Conservation (phyloP, 2,113 vertebrate species). For the Nothocercus nigrocapillus region DNA sequence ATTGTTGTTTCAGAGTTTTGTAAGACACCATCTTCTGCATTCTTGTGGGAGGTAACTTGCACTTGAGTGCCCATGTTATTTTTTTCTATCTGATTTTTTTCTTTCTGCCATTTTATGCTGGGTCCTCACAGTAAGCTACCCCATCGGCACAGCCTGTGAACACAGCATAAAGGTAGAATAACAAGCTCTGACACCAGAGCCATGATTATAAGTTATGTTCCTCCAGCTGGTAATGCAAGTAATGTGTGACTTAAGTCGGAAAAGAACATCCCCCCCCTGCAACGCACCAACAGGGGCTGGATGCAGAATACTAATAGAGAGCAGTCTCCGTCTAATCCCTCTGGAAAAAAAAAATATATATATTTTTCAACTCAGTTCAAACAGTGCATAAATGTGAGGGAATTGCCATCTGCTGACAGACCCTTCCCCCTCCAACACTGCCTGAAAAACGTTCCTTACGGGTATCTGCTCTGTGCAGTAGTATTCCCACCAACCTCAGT, state of each 20-base stretch:
- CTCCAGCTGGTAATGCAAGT: not conserved
- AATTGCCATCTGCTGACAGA: slow-evolving; percentile 27
- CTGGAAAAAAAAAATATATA: not conserved
- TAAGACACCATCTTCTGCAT: not conserved
- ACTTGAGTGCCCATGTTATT: not conserved
- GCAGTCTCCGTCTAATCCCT: not conserved
- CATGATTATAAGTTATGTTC: not conserved
- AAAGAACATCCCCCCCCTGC: not conserved
- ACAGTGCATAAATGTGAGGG: slow-evolving; percentile 8
- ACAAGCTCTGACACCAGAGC: not conserved
- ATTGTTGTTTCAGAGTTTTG: not conserved
- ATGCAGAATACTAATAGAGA: not conserved
- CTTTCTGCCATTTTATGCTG: not conserved
- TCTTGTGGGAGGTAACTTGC: not conserved
- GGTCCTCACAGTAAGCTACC: not conserved
- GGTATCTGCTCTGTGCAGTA: not conserved
- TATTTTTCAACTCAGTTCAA: slow-evolving; percentile 35
- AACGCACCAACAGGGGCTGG: not conserved
- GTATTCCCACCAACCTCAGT: not conserved
- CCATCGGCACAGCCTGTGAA: not conserved
- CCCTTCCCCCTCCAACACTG: not conserved
- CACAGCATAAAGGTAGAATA: not conserved
- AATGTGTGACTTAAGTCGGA: not conserved
- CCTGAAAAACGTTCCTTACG: not conserved
- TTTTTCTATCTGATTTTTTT: not conserved